Evolutionary conservation across 2,797 vertebrate species (phyloP), one percentile per base, ranked within the genome.

Genomic region (Hephaestus fuliginosus): DNA sequence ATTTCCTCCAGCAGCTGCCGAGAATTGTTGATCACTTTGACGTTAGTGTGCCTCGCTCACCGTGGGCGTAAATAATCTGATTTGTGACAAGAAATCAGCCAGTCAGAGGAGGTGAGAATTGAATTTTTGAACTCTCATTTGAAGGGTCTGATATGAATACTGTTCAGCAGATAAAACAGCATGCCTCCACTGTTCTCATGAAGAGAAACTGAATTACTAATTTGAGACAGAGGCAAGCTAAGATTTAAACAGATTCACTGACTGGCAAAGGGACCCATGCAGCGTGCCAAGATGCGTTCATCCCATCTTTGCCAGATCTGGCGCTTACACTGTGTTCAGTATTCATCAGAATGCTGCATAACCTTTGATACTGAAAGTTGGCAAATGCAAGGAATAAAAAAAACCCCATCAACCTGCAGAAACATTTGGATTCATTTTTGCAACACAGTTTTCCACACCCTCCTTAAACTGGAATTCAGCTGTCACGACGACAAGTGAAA

Each of bases 21-120:
- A 56, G 68, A 83, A 53, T 57, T 33, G 82, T 68, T 83, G 90
- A 90, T 91, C 86, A 64, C 77, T 76, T 69, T 81, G 87, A 85
- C 73, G 57, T 81, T 41, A 2, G 75, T 1, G 64, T 1, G 79
- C 81, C 55, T 52, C 1, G 49, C 79, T 84, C 83, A 30, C 81
- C n/a, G 65, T 81, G 84, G 83, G 88, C 80, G 88, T 79, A 89
- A 85, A 90, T 87, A 93, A 93, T 92, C 77, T 58, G 82, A 90
- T 91, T 86, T 91, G 88, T 82, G 83, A 87, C 76, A 79, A 77
- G 78, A 77, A 81, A 70, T 62, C 71, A 65, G 76, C 67, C 76
- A 56, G 81, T 78, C 70, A 73, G 86, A 85, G 73, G 83, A 88
- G 88, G 91, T 92, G 91, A 75, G 86, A 92, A 92, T 92, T 91